phyloP scores from a whole-genome alignment of 2,797 vertebrate species.

The Paramormyrops hopkinsi region DNA sequence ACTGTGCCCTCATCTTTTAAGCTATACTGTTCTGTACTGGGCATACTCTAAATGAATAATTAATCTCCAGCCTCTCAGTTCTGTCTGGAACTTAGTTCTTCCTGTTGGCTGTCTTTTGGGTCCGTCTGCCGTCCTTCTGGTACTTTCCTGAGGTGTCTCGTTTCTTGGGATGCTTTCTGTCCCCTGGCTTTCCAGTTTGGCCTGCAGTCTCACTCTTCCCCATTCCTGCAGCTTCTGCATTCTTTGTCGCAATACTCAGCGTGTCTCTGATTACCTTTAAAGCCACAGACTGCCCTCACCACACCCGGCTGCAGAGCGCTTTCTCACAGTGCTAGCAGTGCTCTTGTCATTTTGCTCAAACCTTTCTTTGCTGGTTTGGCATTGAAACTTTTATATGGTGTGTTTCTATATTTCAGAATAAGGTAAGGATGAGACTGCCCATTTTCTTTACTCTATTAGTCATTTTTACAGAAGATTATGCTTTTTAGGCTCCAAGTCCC shows the following conservation, averaged over 20 bases:
- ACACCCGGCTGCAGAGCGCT: not conserved
- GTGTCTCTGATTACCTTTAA: not conserved
- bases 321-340: not conserved
- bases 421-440: not conserved
- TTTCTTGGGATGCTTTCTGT: not conserved
- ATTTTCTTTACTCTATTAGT: not conserved
- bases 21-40: not conserved
- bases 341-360: not conserved
- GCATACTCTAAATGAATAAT: not conserved
- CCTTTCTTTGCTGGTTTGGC: not conserved
- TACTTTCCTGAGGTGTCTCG: not conserved
- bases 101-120: not conserved
- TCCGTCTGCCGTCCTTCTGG: not conserved
- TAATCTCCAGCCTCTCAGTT: not conserved
- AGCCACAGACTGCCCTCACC: not conserved
- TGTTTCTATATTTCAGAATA: not conserved
- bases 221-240: not conserved
- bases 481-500: not conserved
- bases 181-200: not conserved
- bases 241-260: not conserved
- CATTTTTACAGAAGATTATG: not conserved
- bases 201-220: not conserved
- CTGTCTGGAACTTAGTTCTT: not conserved
- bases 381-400: not conserved
- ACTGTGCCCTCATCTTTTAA: not conserved